Conservation (phyloP, 2,113 vertebrate genomes). For the Psophia crepitans region DNA sequence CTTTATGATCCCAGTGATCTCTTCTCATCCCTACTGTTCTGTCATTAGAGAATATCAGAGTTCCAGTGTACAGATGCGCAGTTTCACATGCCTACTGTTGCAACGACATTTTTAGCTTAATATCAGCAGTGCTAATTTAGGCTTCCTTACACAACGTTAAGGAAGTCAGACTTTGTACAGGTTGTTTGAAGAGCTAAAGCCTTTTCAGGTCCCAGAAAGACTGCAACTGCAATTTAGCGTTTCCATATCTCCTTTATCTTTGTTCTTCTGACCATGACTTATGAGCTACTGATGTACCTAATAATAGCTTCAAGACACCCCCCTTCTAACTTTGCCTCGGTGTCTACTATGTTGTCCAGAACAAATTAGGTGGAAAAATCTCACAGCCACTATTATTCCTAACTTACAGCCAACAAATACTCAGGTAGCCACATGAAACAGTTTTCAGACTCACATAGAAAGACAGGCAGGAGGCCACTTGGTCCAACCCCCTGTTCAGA, state of each 20-base stretch:
- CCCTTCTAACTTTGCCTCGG: background rate
- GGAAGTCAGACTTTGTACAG: background rate
- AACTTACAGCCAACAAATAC: background rate
- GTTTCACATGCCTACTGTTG: background rate
- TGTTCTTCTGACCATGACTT: background rate
- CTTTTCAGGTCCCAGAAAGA: background rate
- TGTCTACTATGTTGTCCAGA: background rate
- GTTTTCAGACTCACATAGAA: no score
- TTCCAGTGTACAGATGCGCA: background rate
- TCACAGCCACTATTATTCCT: background rate
- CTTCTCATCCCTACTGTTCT: no score
- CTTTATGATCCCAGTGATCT: no score
- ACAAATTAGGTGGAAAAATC: background rate
- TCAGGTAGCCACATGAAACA: background rate
- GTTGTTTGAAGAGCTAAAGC: background rate
- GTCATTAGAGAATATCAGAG: background rate
- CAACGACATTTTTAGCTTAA: background rate
- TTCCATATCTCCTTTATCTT: background rate
- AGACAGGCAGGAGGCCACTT: background rate
- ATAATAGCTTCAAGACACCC: background rate
- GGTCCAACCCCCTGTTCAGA: background rate
- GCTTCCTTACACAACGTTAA: background rate
- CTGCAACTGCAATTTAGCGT: background rate
- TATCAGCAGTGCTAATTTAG: background rate
- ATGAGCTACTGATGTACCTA: background rate